Evolutionary conservation across 1,140 invertebrate species (phyloP).

Genomic region (Anoplophora glabripennis): DNA sequence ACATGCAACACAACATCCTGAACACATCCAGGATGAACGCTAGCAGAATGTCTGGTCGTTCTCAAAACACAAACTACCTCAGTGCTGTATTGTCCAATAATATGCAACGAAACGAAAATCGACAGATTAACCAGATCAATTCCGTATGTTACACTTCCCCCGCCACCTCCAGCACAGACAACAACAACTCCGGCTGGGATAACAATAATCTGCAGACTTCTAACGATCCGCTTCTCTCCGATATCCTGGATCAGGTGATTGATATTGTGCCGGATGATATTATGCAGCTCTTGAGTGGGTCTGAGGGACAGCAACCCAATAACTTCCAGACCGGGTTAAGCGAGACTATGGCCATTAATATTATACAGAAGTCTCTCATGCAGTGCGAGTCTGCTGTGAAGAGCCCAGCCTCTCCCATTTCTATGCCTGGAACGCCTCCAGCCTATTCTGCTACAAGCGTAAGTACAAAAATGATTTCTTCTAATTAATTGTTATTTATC

Average conservation of each 20-base stretch:
- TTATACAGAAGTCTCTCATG: slow-evolving; percentile 89
- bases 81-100: slow-evolving; percentile 36
- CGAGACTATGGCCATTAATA: slow-evolving; percentile 82
- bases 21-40: slow-evolving; percentile 31
- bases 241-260: slow-evolving; percentile 80
- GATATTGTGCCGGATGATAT: slow-evolving; percentile 68
- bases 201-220: slow-evolving; percentile 49
- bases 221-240: slow-evolving; percentile 71
- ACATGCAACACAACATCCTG: slow-evolving; percentile 27
- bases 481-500: too few species aligned
- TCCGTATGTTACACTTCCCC: slow-evolving; percentile 26
- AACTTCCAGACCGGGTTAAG: slow-evolving; percentile 54
- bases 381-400: slow-evolving; percentile 66
- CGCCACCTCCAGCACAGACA: slow-evolving; percentile 35
- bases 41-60: slow-evolving; percentile 27
- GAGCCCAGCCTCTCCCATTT: slow-evolving; percentile 62
- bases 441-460: slow-evolving; percentile 64
- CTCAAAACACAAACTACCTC: slow-evolving; percentile 39
- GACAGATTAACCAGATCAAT: slow-evolving; percentile 29
- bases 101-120: slow-evolving; percentile 28
- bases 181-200: slow-evolving; percentile 28
- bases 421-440: slow-evolving; percentile 58
- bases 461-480: slow-evolving; percentile 44
- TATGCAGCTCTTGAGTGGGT: slow-evolving; percentile 53
- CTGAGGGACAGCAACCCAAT: slow-evolving; percentile 46